Percentiles rank a stretch among this genome's conserved stretches.
Conservation (phyloP, 2,888 invertebrate genomes). For the Orthosia incerta region DNA sequence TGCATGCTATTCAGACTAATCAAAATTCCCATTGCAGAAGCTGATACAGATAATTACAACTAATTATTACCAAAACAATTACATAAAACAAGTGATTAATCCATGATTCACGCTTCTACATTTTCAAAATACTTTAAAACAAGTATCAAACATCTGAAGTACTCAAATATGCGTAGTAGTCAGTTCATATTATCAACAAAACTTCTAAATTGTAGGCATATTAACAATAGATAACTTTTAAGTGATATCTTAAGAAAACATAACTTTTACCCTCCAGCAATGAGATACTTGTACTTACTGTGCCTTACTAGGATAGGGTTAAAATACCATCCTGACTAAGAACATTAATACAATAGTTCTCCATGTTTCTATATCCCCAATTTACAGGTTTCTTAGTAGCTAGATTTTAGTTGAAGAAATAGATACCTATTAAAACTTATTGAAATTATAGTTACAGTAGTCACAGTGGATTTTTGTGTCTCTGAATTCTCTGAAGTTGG, state of each 20-base stretch:
- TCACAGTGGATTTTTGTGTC: too few species aligned
- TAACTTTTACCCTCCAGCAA: background rate
- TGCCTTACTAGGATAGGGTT: background rate
- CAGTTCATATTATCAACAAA: background rate
- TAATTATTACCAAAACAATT: constrained; percentile 35
- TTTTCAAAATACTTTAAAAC: constrained; percentile 23
- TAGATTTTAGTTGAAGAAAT: background rate
- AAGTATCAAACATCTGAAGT: constrained; percentile 11
- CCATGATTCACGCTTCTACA: constrained; percentile 30
- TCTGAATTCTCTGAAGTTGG: too few species aligned
- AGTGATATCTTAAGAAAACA: constrained; percentile 23
- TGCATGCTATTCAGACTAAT: constrained; percentile 19
- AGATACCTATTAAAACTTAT: background rate
- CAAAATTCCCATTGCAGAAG: constrained; percentile 40
- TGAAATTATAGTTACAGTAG: background rate
- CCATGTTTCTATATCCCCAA: background rate
- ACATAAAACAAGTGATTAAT: constrained; percentile 7
- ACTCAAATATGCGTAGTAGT: constrained; percentile 13
- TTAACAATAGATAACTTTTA: background rate
- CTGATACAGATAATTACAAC: constrained; percentile 32
- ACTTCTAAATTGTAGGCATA: constrained; percentile 1
- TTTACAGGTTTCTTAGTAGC: background rate
- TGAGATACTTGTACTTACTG: background rate
- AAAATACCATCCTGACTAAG: background rate
- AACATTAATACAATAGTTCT: too few species aligned